phyloP scores from a whole-genome alignment of 2,888 invertebrate genomes.

The Cistogaster globosa region DNA sequence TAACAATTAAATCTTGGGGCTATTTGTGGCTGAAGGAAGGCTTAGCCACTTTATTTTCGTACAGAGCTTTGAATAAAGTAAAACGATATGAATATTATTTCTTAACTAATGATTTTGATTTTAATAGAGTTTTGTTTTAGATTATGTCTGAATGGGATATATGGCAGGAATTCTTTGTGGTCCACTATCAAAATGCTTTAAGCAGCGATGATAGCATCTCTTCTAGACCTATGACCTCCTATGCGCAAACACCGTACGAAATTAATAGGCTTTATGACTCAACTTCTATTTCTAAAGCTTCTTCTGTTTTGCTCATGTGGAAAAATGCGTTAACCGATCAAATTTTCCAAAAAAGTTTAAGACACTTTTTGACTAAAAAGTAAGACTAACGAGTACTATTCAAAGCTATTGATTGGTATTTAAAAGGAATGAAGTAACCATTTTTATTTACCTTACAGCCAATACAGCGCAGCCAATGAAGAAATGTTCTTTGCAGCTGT shows the following conservation, averaged over 20 bases:
- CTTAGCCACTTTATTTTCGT: conserved; percentile 83
- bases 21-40: conserved; percentile 90
- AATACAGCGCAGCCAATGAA: not conserved
- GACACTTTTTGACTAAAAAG: conserved; percentile 78
- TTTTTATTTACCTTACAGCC: not conserved
- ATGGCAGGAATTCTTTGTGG: not conserved
- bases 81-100: conserved; percentile 1
- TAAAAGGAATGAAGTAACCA: not conserved
- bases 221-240: conserved; percentile 85
- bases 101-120: too few species aligned
- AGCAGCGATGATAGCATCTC: not conserved
- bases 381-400: conserved; percentile 70
- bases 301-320: conserved; percentile 84
- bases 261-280: conserved; percentile 92
- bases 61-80: conserved; percentile 77
- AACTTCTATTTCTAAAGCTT: conserved; percentile 95
- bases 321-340: conserved; percentile 77
- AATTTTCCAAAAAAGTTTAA: conserved; percentile 78
- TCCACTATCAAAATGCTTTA: not conserved
- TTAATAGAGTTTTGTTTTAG: not conserved
- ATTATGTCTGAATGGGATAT: not conserved
- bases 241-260: conserved; percentile 92
- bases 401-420: too few species aligned
- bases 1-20: conserved; percentile 88
- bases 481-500: not conserved